Conservation (phyloP, 2,113 vertebrate genomes). For the Salvelinus alpinus region DNA sequence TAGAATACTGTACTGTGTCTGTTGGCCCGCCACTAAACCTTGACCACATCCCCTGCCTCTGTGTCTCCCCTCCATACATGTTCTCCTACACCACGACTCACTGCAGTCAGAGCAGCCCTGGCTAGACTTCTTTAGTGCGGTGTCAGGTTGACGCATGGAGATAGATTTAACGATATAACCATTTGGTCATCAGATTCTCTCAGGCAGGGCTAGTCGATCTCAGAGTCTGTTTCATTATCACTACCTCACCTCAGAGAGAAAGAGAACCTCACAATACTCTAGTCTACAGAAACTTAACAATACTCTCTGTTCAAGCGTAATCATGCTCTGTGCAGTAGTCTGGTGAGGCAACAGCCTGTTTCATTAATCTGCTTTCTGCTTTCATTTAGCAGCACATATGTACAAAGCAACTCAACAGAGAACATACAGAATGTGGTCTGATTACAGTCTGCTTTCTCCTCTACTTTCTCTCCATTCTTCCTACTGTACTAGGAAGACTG, state of each 20-base stretch:
- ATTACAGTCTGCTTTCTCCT: not conserved
- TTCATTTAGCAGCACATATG: not conserved
- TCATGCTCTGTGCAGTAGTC: constrained; percentile 1
- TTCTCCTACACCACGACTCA: too few relatives aligned
- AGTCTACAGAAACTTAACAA: not conserved
- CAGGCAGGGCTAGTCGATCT: not conserved
- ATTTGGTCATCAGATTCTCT: not conserved
- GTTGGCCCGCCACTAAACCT: too few relatives aligned
- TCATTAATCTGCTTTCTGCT: constrained; percentile 23
- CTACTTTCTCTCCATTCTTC: not conserved
- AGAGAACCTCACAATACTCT: not conserved
- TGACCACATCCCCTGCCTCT: too few relatives aligned
- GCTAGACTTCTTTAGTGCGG: not conserved
- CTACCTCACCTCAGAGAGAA: constrained; percentile 4
- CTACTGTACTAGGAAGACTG: not conserved
- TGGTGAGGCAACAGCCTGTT: constrained; percentile 18
- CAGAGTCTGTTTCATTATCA: constrained; percentile 5
- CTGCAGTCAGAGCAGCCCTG: not conserved
- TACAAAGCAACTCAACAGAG: not conserved
- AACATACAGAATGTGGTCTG: not conserved
- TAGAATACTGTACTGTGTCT: constrained; percentile 27
- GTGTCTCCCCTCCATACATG: too few relatives aligned
- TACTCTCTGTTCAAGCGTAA: constrained; percentile 15
- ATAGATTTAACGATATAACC: constrained; percentile 10
- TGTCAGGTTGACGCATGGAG: not conserved